Evolutionary conservation across 2,888 invertebrate species (phyloP).

Genomic region (Himalopsyche tibetana): DNA sequence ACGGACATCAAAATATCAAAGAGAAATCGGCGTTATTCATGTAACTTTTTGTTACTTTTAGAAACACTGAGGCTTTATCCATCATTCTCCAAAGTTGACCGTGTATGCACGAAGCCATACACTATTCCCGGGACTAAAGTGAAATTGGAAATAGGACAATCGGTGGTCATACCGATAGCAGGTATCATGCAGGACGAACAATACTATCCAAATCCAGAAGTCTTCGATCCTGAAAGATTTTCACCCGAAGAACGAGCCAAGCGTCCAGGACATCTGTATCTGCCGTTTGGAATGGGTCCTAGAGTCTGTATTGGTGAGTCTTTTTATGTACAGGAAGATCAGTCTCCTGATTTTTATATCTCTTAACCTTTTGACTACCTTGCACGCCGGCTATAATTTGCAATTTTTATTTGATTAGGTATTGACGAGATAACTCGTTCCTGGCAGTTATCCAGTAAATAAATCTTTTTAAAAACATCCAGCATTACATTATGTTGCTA

Average conservation of each 20-base stretch:
- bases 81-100: constrained; percentile 75
- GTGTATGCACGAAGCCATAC: constrained; percentile 77
- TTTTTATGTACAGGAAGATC: no score
- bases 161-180: constrained; percentile 73
- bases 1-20: background rate
- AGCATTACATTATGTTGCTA: no score
- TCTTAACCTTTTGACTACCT: no score
- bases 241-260: constrained; percentile 75
- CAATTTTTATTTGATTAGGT: no score
- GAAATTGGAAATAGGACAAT: constrained; percentile 72
- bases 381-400: no score
- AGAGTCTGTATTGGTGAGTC: no score
- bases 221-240: constrained; percentile 77
- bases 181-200: constrained; percentile 77
- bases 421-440: no score
- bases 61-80: constrained; percentile 79
- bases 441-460: no score
- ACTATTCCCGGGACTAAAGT: constrained; percentile 74
- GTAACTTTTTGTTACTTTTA: constrained; percentile 67
- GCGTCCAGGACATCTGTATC: constrained; percentile 74
- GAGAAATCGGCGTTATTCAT: background rate
- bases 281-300: constrained; percentile 76
- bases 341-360: no score
- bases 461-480: no score
- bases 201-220: constrained; percentile 76